These are phyloP conservation scores for Vulpes ferrilata DNA, from an alignment of 2,113 vertebrate species.

Conservation along the genomic window DNA sequence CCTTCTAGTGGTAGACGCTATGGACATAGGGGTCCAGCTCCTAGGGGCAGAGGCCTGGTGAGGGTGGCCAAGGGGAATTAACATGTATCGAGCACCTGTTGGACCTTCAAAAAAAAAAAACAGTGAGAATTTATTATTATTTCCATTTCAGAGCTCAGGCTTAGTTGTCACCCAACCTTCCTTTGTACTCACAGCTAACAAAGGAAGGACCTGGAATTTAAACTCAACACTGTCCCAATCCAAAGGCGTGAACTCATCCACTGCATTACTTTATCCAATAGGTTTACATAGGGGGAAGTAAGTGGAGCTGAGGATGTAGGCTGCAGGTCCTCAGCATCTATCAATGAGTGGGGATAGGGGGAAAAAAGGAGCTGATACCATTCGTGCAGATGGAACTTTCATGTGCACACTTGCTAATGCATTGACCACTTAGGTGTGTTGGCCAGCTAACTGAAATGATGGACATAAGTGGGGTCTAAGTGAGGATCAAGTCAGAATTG, in stretches of 20 bases:
- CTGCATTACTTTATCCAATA: background rate
- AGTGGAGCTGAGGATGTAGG: background rate
- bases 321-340: background rate
- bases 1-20: background rate
- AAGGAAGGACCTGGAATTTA: background rate
- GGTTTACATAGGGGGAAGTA: background rate
- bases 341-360: background rate
- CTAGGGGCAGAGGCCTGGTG: background rate
- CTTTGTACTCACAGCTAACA: background rate
- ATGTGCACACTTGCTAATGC: fast-evolving
- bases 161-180: background rate
- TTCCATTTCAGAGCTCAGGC: background rate
- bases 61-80: background rate
- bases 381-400: no score
- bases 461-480: background rate
- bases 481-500: background rate
- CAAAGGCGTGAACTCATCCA: background rate
- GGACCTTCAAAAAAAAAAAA: background rate
- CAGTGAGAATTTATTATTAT: background rate
- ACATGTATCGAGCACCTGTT: background rate
- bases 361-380: background rate
- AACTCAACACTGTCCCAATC: background rate
- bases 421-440: background rate
- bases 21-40: no score
- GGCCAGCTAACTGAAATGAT: background rate